Base-by-base conservation (phyloP, 2,113 vertebrate genomes). In the Benthochromis sp. region DNA sequence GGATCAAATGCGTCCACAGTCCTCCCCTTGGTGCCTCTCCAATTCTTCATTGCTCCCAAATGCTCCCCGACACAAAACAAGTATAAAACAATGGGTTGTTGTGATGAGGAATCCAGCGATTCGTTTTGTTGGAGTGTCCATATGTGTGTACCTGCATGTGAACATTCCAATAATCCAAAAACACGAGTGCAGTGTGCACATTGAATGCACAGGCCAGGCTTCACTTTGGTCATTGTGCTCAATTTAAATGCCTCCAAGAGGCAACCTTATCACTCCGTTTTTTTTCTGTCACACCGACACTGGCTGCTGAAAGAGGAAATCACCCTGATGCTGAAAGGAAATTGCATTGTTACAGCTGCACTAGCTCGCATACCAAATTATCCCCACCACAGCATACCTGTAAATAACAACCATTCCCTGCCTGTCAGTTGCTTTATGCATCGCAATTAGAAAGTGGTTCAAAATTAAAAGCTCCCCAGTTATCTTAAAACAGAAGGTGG, bases 401-500 rank as follows among this genome's bases (percentile, higher is more conserved):
- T 94, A 94, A 95, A 95, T 94, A 90, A 95, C 90, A 83, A 47
- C 85, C 81, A 27, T 89, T 91, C 73, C 86, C 86, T 71, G 82
- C 78, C 84, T 93, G 95, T 93, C 92, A 92, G 81, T 85, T 79
- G 17, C 54, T 92, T 78, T 84, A 82, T 43, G 69, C 91, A 92
- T 90, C 84, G 90, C 91, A 83, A 83, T 78, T 85, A 84, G 87
- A 85, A 91, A 90, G 83, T 55, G 86, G 86, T 84, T 82, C 61
- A 43, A 91, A 94, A 95, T 92, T 86, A 93, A 96, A 95, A 87
- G 89, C 91, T 92, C 86, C 84, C 88, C 81, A 24, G 92, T 95
- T 95, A 93, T 93, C 88, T 88, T 53, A 82, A 93, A 95, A 93
- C 95, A 95, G 93, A 93, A 84, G 84, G 84, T 87, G 91, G 88